These are phyloP conservation scores for Chamaetylas fuelleborni DNA, from an alignment of 2,113 vertebrate genomes.

Conservation along the genomic window DNA sequence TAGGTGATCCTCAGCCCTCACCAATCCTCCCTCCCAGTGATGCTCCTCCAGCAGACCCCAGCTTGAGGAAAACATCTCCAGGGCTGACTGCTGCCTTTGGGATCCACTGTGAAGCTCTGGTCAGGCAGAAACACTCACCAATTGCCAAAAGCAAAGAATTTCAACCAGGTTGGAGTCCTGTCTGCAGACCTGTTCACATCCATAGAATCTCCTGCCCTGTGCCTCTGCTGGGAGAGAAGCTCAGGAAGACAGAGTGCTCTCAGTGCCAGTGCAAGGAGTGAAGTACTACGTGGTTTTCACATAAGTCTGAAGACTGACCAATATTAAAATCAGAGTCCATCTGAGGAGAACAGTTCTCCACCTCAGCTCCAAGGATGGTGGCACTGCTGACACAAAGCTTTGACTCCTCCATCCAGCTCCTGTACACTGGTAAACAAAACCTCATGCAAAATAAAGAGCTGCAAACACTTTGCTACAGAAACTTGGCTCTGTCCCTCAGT, in stretches of 20 bases:
- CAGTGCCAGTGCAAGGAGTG: fast-evolving
- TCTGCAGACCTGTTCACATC: not conserved
- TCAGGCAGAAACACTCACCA: fast-evolving
- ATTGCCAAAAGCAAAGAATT: fast-evolving
- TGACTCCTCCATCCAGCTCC: not conserved
- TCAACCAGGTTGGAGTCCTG: not conserved
- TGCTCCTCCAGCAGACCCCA: not conserved
- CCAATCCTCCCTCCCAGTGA: not conserved
- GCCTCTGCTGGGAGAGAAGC: not conserved
- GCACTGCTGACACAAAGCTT: fast-evolving
- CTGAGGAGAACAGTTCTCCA: not conserved
- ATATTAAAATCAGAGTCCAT: not conserved
- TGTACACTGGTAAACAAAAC: not conserved
- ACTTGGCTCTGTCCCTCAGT: fast-evolving
- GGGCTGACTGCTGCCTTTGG: not conserved
- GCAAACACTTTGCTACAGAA: not conserved
- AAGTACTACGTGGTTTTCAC: fast-evolving
- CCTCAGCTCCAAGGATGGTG: not conserved
- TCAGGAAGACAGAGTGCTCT: not conserved
- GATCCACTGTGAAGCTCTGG: fast-evolving
- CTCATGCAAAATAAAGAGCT: not conserved
- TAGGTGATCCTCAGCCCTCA: not conserved
- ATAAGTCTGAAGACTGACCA: fast-evolving
- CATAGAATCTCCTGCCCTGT: not conserved
- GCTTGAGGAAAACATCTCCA: not conserved